Evolutionary conservation across 2,113 vertebrate genomes (phyloP), one percentile per base, ranked within the genome.

Genomic region (Colistium nudipinnis): DNA sequence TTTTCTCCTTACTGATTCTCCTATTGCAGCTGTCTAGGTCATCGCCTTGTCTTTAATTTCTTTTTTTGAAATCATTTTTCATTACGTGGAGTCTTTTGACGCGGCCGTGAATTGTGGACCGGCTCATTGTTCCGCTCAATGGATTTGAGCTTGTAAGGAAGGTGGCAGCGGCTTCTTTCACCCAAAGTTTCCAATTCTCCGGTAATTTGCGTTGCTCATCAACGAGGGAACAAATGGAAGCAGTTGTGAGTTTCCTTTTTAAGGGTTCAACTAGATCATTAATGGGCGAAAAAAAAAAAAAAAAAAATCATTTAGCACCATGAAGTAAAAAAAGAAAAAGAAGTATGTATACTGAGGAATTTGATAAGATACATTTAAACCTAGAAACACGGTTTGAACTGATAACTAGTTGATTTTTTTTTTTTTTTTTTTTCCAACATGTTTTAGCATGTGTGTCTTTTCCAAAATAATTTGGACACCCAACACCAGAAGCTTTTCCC

Each of bases 21-120:
- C 64, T 43, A 33, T 51, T 70, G 64, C 52, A 43, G 17, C 27
- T 2, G 68, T 81, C 74, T 73, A 75, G 77, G 74, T 59, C 74
- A 67, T 74, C 63, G 74, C 71, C 82, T 79, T 63, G 74, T 81
- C 57, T 81, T 80, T 82, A 81, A 67, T 84, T 25, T 56, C 27
- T 71, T 82, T 71, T 82, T 76, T 57, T 49, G 13, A 71, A 83
- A 73, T 67, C 10, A 59, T 62, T 82, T 81, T 51, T 76, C 44
- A 74, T 55, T 35, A 55, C 48, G 45, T 55, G 57, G 45, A 36
- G 47, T 71, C 56, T 43, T 56, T 75, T 83, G 8, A 66, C 54
- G 16, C 9, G n/a, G 49, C 41, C 24, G 28, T 78, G 45, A 82
- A 71, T 82, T 67, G 33, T 55, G 62, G 57, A 24, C 53, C 19